Evolutionary conservation across 2,113 vertebrate genomes (phyloP).

Genomic region (Monarcha castaneiventris): DNA sequence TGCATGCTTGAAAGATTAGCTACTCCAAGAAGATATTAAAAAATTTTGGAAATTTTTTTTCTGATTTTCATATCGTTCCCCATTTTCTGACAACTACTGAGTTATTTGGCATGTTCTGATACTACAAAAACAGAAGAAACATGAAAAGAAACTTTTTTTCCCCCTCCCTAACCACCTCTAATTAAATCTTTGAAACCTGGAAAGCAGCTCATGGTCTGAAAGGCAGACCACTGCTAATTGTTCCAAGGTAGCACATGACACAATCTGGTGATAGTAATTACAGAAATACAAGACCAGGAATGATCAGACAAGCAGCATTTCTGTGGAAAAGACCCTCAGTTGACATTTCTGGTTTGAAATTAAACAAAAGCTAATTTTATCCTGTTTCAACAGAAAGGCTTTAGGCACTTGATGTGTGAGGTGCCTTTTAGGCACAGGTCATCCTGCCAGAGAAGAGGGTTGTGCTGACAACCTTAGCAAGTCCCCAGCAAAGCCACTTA

Average conservation of each 20-base stretch:
- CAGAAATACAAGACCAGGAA: background rate
- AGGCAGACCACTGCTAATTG: background rate
- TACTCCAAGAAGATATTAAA: background rate
- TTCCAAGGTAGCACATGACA: background rate
- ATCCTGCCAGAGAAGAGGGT: background rate
- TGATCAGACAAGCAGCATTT: background rate
- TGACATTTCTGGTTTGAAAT: background rate
- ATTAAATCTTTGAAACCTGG: background rate
- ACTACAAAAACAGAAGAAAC: background rate
- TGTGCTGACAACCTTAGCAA: background rate
- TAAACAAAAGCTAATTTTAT: background rate
- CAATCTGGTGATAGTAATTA: background rate
- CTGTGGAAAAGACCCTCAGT: background rate
- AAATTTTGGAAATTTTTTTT: background rate
- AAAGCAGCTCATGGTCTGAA: background rate
- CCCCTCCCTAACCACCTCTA: background rate
- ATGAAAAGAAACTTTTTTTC: background rate
- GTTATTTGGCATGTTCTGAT: background rate
- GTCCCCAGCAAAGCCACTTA: background rate
- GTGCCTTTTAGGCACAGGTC: background rate
- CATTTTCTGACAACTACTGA: background rate
- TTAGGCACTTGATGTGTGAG: background rate
- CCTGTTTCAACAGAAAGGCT: background rate
- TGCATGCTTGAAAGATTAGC: background rate
- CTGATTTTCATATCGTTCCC: accelerated